Base-by-base conservation (phyloP, 2,113 vertebrate species). In the Hypocryptadius cinnamomeus region DNA sequence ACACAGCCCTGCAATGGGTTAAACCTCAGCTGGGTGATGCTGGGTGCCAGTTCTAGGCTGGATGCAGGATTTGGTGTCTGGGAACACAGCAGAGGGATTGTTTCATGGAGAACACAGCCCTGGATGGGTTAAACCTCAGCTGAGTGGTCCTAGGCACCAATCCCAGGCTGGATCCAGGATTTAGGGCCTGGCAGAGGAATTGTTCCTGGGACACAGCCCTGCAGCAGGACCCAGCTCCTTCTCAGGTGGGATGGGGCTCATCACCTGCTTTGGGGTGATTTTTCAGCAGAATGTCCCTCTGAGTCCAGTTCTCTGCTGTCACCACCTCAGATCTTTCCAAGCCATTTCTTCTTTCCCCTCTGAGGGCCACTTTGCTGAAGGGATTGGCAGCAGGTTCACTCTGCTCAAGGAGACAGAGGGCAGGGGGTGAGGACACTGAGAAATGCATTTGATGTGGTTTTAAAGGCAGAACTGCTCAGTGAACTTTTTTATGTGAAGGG, bases 51-150 rank as follows among this genome's bases (percentile, higher is more conserved):
- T 37, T 6, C 27, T 15, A 51, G 13, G 5, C 14, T 64, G 39
- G 11, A 35, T 35, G 13, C 35, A 27, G 22, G 73, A 50, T 63
- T 27, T 77, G 1, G 30, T 0, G 1, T 6, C 6, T 2, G 2
- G n/a, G n/a, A n/a, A n/a, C n/a, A n/a, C n/a, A n/a, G 39, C 39
- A 79, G 15, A 35, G 39, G 76, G 39, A 33, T 61, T 77, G 10
- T 0, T 33, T 4, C 1, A 1, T 13, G 53, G 8, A 12, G 1
- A 5, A 28, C 2, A 61, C 28, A 21, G 8, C 22, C 1, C 57
- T 61, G 73, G 35, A n/a, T 16, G 30, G 31, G 27, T 44, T 48
- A 82, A 57, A 30, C 23, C 33, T 66, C 51, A 30, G 8, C 7
- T 90, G n/a, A 16, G 27, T 44, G 71, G 2, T 31, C 15, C 15